Conservation (phyloP, 2,113 vertebrate genomes). For the Thamnophis sirtalis region DNA sequence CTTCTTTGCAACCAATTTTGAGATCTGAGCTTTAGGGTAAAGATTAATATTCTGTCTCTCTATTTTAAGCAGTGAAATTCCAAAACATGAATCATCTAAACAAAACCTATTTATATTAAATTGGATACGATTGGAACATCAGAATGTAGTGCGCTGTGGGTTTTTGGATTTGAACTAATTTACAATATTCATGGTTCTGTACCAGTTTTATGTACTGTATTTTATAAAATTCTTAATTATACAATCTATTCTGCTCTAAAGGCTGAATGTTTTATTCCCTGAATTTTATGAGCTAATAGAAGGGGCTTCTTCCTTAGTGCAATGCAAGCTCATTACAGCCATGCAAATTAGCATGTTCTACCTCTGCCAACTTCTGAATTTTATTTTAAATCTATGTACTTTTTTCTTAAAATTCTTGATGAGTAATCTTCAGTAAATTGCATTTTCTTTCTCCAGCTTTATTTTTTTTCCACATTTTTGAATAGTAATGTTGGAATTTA, state of each 20-base stretch:
- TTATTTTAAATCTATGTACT: neutral
- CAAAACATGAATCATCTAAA: constrained; percentile 61
- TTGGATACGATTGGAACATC: constrained; percentile 50
- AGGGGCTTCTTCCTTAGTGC: neutral
- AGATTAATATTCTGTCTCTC: constrained; percentile 55
- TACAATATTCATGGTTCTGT: neutral
- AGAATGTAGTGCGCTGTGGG: neutral
- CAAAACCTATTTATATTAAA: constrained; percentile 26
- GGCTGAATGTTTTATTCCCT: neutral
- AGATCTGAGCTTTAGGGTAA: constrained; percentile 58
- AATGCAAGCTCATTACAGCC: neutral
- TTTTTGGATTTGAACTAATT: neutral
- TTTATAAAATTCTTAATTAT: neutral
- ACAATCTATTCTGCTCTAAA: constrained; percentile 21
- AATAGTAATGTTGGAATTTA: neutral
- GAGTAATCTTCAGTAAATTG: neutral
- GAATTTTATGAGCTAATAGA: neutral
- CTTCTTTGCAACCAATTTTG: constrained; percentile 60
- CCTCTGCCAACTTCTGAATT: neutral
- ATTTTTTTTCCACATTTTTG: neutral
- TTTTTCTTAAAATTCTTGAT: neutral
- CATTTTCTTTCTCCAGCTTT: neutral
- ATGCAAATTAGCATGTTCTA: neutral
- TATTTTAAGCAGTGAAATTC: constrained; percentile 73
- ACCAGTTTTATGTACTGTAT: neutral